Base-by-base conservation (phyloP, 2,113 vertebrate genomes). In the Athene cunicularia region DNA sequence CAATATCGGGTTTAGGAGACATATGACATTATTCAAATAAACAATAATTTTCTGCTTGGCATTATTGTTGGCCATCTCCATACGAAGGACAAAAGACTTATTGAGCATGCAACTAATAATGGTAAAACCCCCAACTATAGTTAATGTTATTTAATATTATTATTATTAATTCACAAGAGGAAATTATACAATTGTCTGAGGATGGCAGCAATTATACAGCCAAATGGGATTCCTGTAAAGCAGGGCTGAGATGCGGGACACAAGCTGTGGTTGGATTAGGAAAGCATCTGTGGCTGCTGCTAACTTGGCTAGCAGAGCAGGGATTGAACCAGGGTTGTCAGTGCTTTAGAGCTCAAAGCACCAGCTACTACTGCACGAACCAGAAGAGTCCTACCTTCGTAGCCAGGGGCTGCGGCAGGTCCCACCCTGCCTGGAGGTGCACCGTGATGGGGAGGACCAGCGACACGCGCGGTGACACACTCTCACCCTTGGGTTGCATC, bases 401-500 rank as follows among this genome's bases (percentile, higher is more conserved):
- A 80, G 50, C 6, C 23, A 24, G 66, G 24, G 52, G 24, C 72
- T 70, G 63, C 8, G 17, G 50, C 50, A 80, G n/a, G 32, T 80
- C 56, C 66, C 49, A 23, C 7, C 20, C 58, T 59, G 43, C 45
- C 72, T 53, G 64, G 63, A 58, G 39, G 2, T 14, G 50, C 9
- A 0, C 8, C 14, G 15, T 12, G 41, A 6, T 18, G 59, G 47
- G 56, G 21, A 62, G 6, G 17, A 58, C 4, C 2, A 2, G 22
- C 6, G 27, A 9, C 35, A 16, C 6, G 20, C 0, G 1, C 2
- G 2, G 22, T 8, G 33, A 9, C 39, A 18, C 6, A 20, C 0
- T 1, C 13, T 66, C n/a, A 41, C 20, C 12, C 14, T 2, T 1
- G 60, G 39, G 8, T 41, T 79, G 6, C 1, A 8, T 55, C 30